Evolutionary conservation across 2,888 invertebrate genomes (phyloP).

Genomic region (Ochropleura plecta): DNA sequence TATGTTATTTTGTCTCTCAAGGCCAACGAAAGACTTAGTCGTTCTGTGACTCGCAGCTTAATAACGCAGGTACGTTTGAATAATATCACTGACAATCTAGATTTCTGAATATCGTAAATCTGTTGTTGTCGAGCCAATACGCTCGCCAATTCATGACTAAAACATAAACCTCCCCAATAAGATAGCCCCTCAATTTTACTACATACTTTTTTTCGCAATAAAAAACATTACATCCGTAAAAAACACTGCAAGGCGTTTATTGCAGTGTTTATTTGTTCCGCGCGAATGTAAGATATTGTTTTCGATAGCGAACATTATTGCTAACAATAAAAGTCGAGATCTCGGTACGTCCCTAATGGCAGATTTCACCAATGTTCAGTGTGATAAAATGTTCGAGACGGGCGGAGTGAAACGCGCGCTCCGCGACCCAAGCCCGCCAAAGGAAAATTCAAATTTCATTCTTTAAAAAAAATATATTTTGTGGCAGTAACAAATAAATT

Average conservation of each 20-base stretch:
- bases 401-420: conserved; percentile 80
- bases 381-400: conserved; percentile 85
- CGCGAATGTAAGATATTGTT: conserved; percentile 61
- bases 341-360: conserved; percentile 79
- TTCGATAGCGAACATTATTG: conserved; percentile 71
- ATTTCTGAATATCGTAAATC: conserved; percentile 4
- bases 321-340: conserved; percentile 74
- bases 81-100: background rate
- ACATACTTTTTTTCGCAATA: conserved; percentile 44
- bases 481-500: conserved; percentile 42
- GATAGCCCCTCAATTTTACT: conserved; percentile 28
- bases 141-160: conserved; percentile 2
- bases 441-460: conserved; percentile 81
- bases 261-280: conserved; percentile 62
- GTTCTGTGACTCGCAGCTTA: background rate
- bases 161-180: conserved; percentile 15
- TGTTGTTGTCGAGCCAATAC: conserved; percentile 6
- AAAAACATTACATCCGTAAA: conserved; percentile 53
- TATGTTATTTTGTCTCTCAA: background rate
- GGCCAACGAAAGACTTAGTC: background rate
- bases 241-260: conserved; percentile 61
- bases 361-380: conserved; percentile 85
- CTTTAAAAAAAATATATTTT: conserved; percentile 62
- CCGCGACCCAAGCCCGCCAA: conserved; percentile 81
- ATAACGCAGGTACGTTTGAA: background rate